These are phyloP conservation scores for Prionailurus bengalensis DNA, from an alignment of 2,113 vertebrate species.

Conservation along the genomic window DNA sequence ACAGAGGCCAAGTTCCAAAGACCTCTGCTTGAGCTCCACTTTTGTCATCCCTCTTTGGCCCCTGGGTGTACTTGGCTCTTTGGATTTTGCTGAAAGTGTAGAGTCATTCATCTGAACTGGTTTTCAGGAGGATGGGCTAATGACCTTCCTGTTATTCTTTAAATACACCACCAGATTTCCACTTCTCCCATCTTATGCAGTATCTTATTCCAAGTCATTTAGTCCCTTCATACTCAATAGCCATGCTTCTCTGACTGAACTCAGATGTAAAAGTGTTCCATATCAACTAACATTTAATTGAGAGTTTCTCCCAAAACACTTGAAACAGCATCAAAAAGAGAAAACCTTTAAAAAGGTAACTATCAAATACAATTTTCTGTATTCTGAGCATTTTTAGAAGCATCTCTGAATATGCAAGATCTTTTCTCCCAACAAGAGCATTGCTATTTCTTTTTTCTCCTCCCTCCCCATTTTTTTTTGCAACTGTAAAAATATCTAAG, in stretches of 20 bases:
- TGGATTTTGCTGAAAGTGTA: not conserved
- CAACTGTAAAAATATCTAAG: not conserved
- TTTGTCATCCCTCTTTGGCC: not conserved
- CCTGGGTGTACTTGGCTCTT: not conserved
- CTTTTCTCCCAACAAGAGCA: not conserved
- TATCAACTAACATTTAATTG: not conserved
- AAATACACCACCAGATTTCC: not conserved
- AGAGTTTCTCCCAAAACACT: not conserved
- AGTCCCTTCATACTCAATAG: not conserved
- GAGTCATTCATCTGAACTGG: not conserved
- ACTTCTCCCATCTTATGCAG: not conserved
- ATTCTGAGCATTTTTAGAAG: constrained; percentile 16
- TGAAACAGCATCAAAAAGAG: not conserved
- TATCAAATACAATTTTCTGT: not conserved
- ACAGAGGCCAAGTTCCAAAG: not conserved
- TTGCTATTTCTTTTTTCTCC: not conserved
- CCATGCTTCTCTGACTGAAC: not conserved
- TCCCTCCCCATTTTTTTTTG: not conserved
- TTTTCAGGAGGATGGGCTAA: not conserved
- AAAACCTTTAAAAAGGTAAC: not conserved
- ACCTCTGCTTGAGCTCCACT: not conserved
- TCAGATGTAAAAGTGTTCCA: not conserved
- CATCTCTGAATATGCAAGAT: not conserved
- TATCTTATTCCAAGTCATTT: not conserved
- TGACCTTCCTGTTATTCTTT: not conserved